phyloP scores from a whole-genome alignment of 2,113 vertebrate species.

The Indicator indicator region DNA sequence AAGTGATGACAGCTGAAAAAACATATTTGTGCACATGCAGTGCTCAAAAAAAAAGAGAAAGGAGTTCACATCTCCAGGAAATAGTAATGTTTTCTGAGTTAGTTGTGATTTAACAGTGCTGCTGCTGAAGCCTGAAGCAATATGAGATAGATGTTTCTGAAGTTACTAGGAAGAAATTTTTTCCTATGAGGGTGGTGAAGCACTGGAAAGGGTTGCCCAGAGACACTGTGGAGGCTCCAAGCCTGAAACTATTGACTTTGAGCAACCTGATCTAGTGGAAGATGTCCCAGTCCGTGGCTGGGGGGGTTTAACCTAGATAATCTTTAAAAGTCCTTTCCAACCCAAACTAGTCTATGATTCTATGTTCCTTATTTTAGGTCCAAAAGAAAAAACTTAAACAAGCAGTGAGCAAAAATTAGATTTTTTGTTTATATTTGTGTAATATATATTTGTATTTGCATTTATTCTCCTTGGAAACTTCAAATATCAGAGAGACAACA shows the following conservation, averaged over 20 bases:
- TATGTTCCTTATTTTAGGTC: neutral
- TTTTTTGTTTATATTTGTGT: neutral
- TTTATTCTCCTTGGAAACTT: neutral
- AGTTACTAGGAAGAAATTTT: neutral
- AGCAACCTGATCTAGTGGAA: neutral
- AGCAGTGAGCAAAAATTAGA: neutral
- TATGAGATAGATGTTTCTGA: neutral
- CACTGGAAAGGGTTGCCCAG: neutral
- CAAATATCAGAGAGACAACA: neutral
- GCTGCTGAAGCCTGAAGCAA: neutral
- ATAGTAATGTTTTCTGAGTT: neutral
- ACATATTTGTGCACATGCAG: neutral
- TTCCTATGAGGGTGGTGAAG: neutral
- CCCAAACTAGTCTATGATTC: neutral
- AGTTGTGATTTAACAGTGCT: neutral
- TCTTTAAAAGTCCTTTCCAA: neutral
- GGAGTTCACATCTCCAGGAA: neutral
- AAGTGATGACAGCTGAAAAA: neutral
- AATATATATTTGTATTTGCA: too few relatives aligned
- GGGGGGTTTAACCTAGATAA: neutral
- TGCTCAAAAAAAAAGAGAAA: neutral
- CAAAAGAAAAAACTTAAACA: neutral
- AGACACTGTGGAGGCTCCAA: fast-evolving
- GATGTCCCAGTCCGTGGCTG: neutral
- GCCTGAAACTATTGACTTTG: neutral